phyloP scores from a whole-genome alignment of 2,888 invertebrate species.

The Timandra comae region DNA sequence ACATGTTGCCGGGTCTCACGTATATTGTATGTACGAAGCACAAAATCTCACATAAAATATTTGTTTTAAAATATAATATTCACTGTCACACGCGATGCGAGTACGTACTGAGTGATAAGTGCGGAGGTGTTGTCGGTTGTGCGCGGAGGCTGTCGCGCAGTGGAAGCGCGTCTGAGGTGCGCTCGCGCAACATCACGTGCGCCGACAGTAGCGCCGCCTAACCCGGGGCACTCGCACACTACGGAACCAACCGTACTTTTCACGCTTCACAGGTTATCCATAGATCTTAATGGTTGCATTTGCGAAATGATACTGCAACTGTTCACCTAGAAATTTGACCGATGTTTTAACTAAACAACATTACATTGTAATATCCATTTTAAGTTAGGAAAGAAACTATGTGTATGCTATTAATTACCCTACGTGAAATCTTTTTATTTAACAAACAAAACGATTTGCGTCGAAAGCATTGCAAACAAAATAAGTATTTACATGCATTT shows the following conservation, averaged over 20 bases:
- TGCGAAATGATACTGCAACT: constrained; percentile 23
- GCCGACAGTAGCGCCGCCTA: constrained; percentile 47
- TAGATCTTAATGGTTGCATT: constrained; percentile 34
- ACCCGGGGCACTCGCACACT: constrained; percentile 42
- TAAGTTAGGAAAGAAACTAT: constrained; percentile 4
- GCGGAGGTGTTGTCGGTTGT: constrained; percentile 40
- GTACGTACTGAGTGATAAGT: constrained; percentile 39
- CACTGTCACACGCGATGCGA: constrained; percentile 55
- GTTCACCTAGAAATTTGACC: constrained; percentile 18
- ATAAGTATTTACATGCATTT: not conserved
- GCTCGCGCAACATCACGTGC: constrained; percentile 70
- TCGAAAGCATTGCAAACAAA: not conserved
- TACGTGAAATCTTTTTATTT: not conserved
- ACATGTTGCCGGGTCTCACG: constrained; percentile 34
- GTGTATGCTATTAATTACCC: constrained; percentile 11
- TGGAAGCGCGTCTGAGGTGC: constrained; percentile 58
- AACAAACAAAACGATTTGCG: too few species aligned
- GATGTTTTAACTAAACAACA: constrained; percentile 18
- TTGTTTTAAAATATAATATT: constrained; percentile 30
- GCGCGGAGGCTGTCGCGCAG: constrained; percentile 70
- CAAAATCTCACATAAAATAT: constrained; percentile 25
- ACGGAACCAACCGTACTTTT: constrained; percentile 57
- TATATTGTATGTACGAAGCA: too few species aligned
- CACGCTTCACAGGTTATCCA: constrained; percentile 47
- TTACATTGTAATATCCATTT: constrained; percentile 17